Evolutionary conservation across 2,113 vertebrate species (phyloP).

Genomic region (Laticauda colubrina): DNA sequence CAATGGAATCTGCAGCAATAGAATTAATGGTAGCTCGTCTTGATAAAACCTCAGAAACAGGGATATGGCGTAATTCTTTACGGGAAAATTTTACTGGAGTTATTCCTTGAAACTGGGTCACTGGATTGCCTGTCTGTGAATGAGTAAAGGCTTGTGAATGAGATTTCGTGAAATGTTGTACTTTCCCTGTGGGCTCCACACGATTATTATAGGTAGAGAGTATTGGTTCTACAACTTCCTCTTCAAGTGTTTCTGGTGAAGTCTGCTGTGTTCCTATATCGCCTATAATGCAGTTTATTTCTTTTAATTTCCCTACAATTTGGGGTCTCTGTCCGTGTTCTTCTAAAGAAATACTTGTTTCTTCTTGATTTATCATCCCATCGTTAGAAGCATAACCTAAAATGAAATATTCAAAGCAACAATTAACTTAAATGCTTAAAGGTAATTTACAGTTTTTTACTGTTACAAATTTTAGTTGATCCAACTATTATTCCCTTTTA

Average conservation of each 20-base stretch:
- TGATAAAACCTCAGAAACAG: conserved; percentile 65
- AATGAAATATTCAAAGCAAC: conserved; percentile 39
- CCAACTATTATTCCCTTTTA: not conserved
- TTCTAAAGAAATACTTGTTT: conserved; percentile 51
- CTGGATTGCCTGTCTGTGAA: conserved; percentile 40
- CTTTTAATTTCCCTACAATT: conserved; percentile 50
- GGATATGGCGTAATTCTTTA: conserved; percentile 75
- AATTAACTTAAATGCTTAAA: conserved; percentile 28
- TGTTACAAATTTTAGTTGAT: not conserved
- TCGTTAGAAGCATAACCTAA: conserved; percentile 58
- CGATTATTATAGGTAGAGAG: conserved; percentile 7
- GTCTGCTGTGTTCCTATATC: conserved; percentile 36
- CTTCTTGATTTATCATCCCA: conserved; percentile 43
- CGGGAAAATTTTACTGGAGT: conserved; percentile 73
- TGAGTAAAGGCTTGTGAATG: conserved; percentile 27
- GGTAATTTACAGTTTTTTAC: not conserved
- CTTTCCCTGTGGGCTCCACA: conserved; percentile 46
- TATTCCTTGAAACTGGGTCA: conserved; percentile 51
- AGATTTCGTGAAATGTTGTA: conserved; percentile 46
- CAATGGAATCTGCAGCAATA: conserved; percentile 73
- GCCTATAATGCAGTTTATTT: conserved; percentile 44
- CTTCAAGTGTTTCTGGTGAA: conserved; percentile 33
- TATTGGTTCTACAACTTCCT: conserved; percentile 44
- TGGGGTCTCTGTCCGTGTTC: conserved; percentile 58
- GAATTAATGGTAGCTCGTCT: conserved; percentile 60